A percentile compares a stretch with the other conserved stretches of the same genome.
phyloP scores from a whole-genome alignment of 2,797 vertebrate species.

The Argya squamiceps region DNA sequence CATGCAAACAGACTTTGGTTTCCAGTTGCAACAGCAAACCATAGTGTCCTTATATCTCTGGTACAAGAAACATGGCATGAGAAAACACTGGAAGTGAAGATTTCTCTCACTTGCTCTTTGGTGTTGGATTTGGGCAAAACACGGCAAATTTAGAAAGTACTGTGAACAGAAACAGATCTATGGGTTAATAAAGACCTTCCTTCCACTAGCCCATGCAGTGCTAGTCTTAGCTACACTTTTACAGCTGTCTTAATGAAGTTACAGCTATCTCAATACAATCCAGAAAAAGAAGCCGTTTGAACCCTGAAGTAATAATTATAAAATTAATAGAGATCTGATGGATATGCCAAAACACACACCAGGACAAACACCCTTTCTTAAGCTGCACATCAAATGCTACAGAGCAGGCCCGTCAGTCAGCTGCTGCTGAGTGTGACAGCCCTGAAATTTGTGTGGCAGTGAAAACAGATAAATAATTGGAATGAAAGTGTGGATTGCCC shows the following conservation, averaged over 20 bases:
- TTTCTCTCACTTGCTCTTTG: neutral
- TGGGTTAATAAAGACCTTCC: neutral
- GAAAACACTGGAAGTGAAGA: neutral
- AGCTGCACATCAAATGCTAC: neutral
- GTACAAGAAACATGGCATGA: neutral
- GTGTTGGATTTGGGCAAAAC: neutral
- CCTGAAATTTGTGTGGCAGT: neutral
- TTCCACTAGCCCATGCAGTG: accelerated
- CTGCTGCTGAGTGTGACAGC: neutral
- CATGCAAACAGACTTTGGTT: neutral
- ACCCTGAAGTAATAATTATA: neutral
- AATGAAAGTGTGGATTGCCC: neutral
- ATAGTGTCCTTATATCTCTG: neutral
- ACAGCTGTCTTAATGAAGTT: neutral
- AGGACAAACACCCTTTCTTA: neutral
- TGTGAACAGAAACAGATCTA: neutral
- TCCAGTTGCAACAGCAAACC: neutral
- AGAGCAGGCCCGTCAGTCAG: neutral
- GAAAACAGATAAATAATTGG: neutral
- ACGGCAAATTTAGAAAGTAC: neutral
- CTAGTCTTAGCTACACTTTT: neutral
- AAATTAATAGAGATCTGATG: neutral
- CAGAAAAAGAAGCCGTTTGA: neutral
- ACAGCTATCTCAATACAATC: neutral
- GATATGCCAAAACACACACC: neutral